Percentiles rank a stretch among this genome's conserved stretches.
These are phyloP conservation scores for Apostichopus parvimensis DNA, from an alignment of 35 echinoderm and acorn worm species.

Conservation along the genomic window DNA sequence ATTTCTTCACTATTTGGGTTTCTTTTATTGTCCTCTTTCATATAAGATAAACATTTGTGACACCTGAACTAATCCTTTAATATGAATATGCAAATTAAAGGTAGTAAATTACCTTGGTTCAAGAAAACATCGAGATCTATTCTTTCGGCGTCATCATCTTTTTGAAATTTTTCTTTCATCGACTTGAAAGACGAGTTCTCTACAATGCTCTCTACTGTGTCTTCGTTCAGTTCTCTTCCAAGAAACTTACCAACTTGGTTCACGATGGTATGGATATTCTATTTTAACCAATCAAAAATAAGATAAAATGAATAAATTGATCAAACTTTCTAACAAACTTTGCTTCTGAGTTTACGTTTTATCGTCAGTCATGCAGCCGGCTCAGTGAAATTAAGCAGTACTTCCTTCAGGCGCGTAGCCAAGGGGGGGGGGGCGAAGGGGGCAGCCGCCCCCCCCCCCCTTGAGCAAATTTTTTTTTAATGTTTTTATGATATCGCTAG, in stretches of 20 bases:
- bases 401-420: no score
- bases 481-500: no score
- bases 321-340: neutral
- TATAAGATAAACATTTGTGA: no score
- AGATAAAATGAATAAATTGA: neutral
- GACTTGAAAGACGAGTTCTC: neutral
- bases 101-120: neutral
- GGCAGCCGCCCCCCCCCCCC: no score
- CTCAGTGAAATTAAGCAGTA: no score
- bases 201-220: neutral
- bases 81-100: neutral
- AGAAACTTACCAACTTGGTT: conserved; percentile 3
- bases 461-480: no score
- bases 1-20: no score
- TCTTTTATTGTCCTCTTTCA: no score
- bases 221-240: neutral
- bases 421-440: no score
- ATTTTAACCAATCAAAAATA: neutral
- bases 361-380: no score
- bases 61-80: no score
- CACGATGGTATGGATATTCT: neutral
- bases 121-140: neutral
- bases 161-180: neutral
- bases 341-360: neutral
- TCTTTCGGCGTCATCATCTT: neutral